These are phyloP conservation scores for Megatriorchis doriae DNA, from an alignment of 2,113 vertebrate genomes.

Conservation along the genomic window DNA sequence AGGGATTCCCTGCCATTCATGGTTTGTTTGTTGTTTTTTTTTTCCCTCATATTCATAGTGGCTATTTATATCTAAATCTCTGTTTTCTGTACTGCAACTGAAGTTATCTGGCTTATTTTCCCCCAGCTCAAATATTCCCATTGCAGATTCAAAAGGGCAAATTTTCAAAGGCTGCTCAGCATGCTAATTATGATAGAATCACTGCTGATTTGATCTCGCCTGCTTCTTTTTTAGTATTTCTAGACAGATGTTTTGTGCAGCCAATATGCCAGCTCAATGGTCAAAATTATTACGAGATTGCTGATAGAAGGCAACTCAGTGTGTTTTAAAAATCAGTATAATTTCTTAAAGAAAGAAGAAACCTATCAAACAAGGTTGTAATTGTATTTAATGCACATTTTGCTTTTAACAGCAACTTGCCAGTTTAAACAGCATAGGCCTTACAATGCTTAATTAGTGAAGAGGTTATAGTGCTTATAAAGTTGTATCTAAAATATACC, in stretches of 20 bases:
- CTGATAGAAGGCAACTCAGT: neutral
- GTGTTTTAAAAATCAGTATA: neutral
- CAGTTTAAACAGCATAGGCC: constrained; percentile 66
- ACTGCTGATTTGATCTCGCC: neutral
- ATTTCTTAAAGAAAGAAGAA: constrained; percentile 26
- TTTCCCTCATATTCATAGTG: neutral
- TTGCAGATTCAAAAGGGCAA: neutral
- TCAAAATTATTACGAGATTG: neutral
- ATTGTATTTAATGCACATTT: constrained; percentile 71
- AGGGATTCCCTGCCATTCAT: neutral
- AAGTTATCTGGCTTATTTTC: neutral
- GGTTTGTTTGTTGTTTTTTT: neutral
- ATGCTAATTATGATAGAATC: neutral
- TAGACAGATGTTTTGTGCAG: neutral
- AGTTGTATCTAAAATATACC: constrained; percentile 74
- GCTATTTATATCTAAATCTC: neutral
- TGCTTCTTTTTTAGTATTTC: neutral
- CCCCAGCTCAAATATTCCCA: neutral
- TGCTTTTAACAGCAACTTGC: constrained; percentile 75
- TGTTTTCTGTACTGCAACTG: neutral
- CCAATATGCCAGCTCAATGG: neutral
- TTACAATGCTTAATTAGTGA: constrained; percentile 64
- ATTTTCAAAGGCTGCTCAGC: neutral
- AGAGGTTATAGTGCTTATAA: constrained; percentile 68
- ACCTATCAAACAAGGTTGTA: constrained; percentile 43